Evolutionary conservation across 2,113 vertebrate genomes (phyloP).

Genomic region (Pachypanchax playfairii): DNA sequence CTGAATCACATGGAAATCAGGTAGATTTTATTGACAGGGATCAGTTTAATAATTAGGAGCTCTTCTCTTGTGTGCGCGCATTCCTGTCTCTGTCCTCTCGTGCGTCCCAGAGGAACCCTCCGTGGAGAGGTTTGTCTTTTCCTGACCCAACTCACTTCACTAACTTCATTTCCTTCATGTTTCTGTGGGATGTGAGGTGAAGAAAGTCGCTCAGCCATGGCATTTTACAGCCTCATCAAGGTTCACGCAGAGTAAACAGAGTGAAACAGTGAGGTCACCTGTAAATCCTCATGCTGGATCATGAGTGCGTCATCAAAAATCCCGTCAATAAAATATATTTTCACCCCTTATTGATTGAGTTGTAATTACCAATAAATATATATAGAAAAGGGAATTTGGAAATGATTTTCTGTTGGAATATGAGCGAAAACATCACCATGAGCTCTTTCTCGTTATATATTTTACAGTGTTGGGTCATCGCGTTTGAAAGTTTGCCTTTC

Average conservation of each 20-base stretch:
- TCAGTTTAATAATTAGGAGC: no score
- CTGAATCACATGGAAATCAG: no score
- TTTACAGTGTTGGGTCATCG: conserved; percentile 43
- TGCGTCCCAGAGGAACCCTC: no score
- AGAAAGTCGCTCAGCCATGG: conserved; percentile 63
- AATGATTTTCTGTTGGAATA: no score
- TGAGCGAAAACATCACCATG: background rate
- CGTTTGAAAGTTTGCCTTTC: conserved; percentile 63
- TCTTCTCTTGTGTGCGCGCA: no score
- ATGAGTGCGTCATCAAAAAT: no score
- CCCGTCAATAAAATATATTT: no score
- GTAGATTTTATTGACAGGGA: no score
- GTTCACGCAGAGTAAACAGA: conserved; percentile 53
- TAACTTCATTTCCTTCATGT: conserved; percentile 81
- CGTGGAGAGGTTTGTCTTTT: conserved; percentile 57
- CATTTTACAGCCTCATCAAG: conserved; percentile 70
- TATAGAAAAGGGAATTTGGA: no score
- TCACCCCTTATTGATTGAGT: no score
- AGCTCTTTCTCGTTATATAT: background rate
- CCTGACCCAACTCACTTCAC: conserved; percentile 79
- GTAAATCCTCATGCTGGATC: conserved; percentile 25
- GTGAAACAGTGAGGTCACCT: conserved; percentile 29
- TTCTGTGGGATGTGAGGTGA: conserved; percentile 66
- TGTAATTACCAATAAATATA: no score
- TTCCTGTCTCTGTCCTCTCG: no score